Conservation (phyloP, 2,888 invertebrate genomes). For the Limenitis camilla region DNA sequence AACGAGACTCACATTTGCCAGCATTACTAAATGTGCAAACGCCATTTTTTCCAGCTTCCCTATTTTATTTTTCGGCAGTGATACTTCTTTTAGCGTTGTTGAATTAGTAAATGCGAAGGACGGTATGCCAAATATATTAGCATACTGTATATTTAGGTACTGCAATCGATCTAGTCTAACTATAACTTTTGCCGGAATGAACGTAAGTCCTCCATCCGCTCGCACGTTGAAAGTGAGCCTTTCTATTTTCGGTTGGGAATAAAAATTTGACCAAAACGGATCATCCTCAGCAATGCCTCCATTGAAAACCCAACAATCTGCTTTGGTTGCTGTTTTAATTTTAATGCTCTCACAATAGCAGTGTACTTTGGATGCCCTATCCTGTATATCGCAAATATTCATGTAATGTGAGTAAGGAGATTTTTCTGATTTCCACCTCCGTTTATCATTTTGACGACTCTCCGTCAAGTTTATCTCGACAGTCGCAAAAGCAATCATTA, state of each 20-base stretch:
- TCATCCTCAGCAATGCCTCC: constrained; percentile 81
- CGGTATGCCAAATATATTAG: constrained; percentile 80
- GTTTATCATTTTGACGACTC: constrained; percentile 64
- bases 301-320: constrained; percentile 85
- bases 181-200: constrained; percentile 82
- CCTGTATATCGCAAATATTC: constrained; percentile 76
- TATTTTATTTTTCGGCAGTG: constrained; percentile 82
- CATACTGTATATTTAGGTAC: constrained; percentile 81
- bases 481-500: constrained; percentile 65
- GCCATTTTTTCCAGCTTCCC: constrained; percentile 79
- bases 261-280: constrained; percentile 83
- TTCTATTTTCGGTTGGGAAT: constrained; percentile 80
- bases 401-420: constrained; percentile 57
- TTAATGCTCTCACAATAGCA: constrained; percentile 79
- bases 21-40: constrained; percentile 82
- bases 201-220: constrained; percentile 79
- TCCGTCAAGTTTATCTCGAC: constrained; percentile 67
- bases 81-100: constrained; percentile 79
- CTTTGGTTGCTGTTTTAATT: constrained; percentile 77
- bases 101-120: constrained; percentile 85
- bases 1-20: constrained; percentile 81
- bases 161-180: constrained; percentile 79
- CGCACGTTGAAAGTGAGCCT: constrained; percentile 82
- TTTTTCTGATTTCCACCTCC: constrained; percentile 65
- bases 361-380: constrained; percentile 73